Evolutionary conservation across 2,113 vertebrate species (phyloP).

Genomic region (Candoia aspera): DNA sequence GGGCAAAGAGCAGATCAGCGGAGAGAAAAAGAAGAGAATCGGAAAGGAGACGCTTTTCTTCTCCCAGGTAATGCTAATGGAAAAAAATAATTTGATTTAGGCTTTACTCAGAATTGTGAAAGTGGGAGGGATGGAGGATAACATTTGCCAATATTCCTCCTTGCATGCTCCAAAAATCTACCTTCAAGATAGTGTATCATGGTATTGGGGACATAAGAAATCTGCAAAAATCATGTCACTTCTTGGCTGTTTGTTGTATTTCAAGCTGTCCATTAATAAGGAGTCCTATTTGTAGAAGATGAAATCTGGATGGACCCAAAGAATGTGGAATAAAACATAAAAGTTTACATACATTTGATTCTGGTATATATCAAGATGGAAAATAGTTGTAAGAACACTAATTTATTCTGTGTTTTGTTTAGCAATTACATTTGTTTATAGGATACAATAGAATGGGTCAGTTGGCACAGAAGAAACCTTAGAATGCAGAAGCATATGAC

Average conservation of each 20-base stretch:
- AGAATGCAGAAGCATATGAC: neutral
- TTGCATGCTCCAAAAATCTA: neutral
- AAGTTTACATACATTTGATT: neutral
- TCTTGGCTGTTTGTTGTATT: neutral
- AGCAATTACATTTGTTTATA: neutral
- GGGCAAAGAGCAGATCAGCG: constrained; percentile 86
- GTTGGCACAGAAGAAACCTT: neutral
- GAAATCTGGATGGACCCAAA: neutral
- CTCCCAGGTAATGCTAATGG: constrained; percentile 78
- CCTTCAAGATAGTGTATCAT: neutral
- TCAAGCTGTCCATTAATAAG: neutral
- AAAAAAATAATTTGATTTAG: neutral
- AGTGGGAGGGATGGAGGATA: neutral
- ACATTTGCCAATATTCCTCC: neutral
- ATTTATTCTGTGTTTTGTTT: no score
- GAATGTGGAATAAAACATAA: neutral
- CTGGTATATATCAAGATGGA: no score
- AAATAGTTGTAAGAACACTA: no score
- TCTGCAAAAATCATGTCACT: neutral
- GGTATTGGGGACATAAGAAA: neutral
- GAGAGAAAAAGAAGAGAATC: constrained; percentile 87
- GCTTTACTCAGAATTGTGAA: neutral
- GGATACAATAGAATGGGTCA: neutral
- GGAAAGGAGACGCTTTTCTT: constrained; percentile 87
- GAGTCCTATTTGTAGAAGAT: neutral